Conservation (phyloP, 2,797 vertebrate species). For the Erethizon dorsatum region DNA sequence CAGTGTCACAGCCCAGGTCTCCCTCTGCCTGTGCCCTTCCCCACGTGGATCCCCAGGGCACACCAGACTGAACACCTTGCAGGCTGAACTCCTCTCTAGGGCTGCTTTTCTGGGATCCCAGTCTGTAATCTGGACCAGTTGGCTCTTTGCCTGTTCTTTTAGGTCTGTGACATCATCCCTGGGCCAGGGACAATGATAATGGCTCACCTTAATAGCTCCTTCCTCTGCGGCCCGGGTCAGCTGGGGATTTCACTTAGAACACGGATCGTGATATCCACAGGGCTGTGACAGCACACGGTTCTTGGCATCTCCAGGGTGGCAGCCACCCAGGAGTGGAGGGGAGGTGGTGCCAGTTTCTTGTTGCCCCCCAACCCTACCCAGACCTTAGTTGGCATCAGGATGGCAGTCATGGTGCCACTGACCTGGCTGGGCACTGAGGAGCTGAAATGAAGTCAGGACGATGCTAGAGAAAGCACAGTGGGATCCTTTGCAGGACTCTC, state of each 20-base stretch:
- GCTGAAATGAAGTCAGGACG: neutral
- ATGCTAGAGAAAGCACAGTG: neutral
- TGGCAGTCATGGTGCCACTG: neutral
- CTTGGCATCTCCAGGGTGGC: neutral
- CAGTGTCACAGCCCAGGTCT: neutral
- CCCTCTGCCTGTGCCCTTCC: neutral
- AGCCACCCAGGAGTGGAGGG: rapidly evolving
- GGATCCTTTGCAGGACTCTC: rapidly evolving
- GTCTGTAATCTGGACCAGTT: neutral
- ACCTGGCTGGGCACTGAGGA: neutral
- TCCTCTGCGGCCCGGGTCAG: neutral
- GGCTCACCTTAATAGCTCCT: neutral
- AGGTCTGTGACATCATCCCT: neutral
- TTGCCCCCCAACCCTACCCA: rapidly evolving
- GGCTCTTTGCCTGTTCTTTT: neutral
- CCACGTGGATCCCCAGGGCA: neutral
- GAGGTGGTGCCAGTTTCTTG: neutral
- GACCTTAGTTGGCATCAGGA: neutral
- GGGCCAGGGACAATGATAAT: neutral
- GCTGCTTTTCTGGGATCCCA: neutral
- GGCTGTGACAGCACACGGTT: neutral
- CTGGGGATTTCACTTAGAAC: neutral
- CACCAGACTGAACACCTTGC: neutral
- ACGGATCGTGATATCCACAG: neutral
- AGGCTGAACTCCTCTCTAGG: neutral